Evolutionary conservation across 2,797 vertebrate genomes (phyloP).

Genomic region (Manis javanica): DNA sequence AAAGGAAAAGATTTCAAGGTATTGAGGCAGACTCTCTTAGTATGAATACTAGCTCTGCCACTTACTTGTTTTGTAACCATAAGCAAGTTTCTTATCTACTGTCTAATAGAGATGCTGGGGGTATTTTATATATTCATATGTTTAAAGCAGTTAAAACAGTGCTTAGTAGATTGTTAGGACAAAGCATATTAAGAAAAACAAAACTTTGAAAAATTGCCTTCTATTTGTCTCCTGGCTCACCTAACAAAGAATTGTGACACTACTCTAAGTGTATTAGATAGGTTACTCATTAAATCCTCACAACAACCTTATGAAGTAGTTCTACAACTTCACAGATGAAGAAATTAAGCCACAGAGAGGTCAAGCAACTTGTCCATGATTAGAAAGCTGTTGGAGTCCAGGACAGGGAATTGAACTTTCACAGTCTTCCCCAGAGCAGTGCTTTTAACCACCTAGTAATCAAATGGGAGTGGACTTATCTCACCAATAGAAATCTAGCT

Average conservation of each 20-base stretch:
- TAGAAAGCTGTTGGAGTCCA: neutral
- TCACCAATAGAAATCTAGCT: neutral
- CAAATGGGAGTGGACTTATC: neutral
- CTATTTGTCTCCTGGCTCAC: neutral
- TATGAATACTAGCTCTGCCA: neutral
- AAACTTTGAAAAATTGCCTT: neutral
- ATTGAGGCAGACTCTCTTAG: neutral
- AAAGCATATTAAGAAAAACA: neutral
- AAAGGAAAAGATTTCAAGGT: neutral
- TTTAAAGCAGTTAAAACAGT: neutral
- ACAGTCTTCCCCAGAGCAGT: neutral
- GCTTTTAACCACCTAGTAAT: neutral
- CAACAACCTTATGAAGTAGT: neutral
- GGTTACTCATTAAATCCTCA: neutral
- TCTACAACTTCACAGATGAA: neutral
- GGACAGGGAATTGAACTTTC: neutral
- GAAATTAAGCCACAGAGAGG: neutral
- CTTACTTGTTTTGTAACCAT: neutral
- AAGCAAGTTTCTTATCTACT: neutral
- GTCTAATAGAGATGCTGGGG: neutral
- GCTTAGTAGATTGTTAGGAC: neutral
- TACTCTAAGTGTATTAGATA: neutral
- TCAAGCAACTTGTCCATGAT: neutral
- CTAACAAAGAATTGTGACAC: neutral
- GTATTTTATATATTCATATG: neutral